Percentiles rank a stretch among this genome's conserved stretches.
These are phyloP conservation scores for Porites divaricata DNA, from an alignment of 92 coral and sea anemone genomes.

Conservation along the genomic window DNA sequence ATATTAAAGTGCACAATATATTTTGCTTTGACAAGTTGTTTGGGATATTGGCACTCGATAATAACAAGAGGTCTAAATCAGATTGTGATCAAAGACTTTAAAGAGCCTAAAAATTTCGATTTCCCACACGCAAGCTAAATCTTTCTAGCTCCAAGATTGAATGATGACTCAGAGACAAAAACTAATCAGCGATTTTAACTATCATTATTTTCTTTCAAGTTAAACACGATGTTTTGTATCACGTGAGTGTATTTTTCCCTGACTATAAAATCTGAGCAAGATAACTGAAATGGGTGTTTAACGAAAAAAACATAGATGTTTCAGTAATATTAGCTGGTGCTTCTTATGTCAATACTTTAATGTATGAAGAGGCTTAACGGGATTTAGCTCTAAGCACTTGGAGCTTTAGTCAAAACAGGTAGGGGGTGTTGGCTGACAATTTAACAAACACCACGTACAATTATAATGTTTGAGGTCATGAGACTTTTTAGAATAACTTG, in stretches of 20 bases:
- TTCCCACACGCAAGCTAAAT: not conserved
- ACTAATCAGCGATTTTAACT: not conserved
- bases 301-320: not conserved
- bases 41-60: not conserved
- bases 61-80: not conserved
- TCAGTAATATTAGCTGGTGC: not conserved
- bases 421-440: not conserved
- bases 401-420: not conserved
- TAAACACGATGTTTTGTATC: not conserved
- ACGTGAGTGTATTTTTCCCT: not conserved
- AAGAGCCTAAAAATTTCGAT: not conserved
- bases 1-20: not conserved
- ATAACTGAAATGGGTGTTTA: not conserved
- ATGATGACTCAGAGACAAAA: not conserved
- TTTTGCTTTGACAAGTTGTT: not conserved
- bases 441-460: not conserved
- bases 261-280: not conserved
- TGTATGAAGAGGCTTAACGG: not conserved
- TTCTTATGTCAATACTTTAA: not conserved
- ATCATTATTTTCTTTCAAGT: not conserved
- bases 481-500: not conserved
- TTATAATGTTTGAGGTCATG: too few relatives aligned
- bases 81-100: not conserved
- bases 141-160: not conserved
- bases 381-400: constrained; percentile 10